These are phyloP conservation scores for Holothuria scabra DNA, from an alignment of 53 echinoderm and acorn worm genomes.

Conservation along the genomic window DNA sequence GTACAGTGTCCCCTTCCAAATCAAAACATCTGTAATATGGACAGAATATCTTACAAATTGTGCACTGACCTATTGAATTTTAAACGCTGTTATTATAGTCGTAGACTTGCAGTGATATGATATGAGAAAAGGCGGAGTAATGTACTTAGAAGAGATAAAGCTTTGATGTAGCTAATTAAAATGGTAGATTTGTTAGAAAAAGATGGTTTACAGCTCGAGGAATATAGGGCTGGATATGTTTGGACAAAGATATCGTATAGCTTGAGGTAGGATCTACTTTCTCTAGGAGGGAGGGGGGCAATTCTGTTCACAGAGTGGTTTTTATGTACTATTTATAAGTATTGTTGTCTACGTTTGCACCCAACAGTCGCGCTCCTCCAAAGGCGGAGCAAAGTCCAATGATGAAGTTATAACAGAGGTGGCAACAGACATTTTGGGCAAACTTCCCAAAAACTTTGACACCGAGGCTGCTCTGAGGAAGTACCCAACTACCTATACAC, in stretches of 20 bases:
- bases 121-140: no score
- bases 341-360: neutral
- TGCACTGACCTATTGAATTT: no score
- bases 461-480: constrained; percentile 93
- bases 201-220: no score
- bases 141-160: no score
- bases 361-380: constrained; percentile 84
- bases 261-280: neutral
- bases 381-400: constrained; percentile 89
- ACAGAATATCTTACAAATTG: no score
- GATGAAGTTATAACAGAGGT: constrained; percentile 96
- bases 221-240: neutral
- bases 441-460: constrained; percentile 89
- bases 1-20: no score
- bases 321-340: neutral
- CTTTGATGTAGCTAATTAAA: no score
- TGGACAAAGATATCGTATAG: neutral
- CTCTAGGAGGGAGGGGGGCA: no score
- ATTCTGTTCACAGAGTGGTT: neutral
- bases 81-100: no score
- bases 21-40: no score
- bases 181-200: no score
- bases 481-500: constrained; percentile 98
- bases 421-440: constrained; percentile 92
- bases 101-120: no score